Evolutionary conservation across 2,797 vertebrate genomes (phyloP).

Genomic region (Xiphorhynchus erythropygius): DNA sequence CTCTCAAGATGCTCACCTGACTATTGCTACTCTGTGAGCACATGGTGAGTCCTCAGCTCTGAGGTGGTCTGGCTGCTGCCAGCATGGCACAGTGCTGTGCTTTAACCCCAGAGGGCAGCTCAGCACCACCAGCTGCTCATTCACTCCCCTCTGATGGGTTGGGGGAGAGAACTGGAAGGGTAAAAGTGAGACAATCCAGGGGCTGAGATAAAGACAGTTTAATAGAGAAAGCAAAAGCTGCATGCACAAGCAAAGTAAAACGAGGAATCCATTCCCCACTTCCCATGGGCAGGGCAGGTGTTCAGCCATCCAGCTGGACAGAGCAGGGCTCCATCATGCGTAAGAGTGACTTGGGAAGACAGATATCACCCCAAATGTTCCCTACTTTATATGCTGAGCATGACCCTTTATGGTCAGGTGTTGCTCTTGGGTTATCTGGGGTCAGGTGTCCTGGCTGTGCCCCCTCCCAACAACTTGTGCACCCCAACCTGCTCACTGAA

Average conservation of each 20-base stretch:
- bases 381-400: background rate
- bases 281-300: background rate
- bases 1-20: background rate
- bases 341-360: background rate
- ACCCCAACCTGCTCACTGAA: background rate
- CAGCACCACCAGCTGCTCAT: background rate
- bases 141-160: background rate
- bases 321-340: background rate
- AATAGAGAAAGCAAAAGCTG: background rate
- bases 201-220: background rate
- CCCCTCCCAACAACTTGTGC: background rate
- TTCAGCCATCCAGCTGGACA: background rate
- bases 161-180: background rate
- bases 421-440: background rate
- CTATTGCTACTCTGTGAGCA: background rate
- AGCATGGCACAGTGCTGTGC: accelerated
- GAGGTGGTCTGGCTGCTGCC: background rate
- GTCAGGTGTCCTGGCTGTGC: background rate
- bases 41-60: accelerated
- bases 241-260: background rate
- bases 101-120: background rate
- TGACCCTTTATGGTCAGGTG: background rate
- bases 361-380: background rate
- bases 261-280: background rate
- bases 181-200: background rate